These are phyloP conservation scores for Nasonovia ribisnigri DNA, from an alignment of 2,888 invertebrate species.

Conservation along the genomic window DNA sequence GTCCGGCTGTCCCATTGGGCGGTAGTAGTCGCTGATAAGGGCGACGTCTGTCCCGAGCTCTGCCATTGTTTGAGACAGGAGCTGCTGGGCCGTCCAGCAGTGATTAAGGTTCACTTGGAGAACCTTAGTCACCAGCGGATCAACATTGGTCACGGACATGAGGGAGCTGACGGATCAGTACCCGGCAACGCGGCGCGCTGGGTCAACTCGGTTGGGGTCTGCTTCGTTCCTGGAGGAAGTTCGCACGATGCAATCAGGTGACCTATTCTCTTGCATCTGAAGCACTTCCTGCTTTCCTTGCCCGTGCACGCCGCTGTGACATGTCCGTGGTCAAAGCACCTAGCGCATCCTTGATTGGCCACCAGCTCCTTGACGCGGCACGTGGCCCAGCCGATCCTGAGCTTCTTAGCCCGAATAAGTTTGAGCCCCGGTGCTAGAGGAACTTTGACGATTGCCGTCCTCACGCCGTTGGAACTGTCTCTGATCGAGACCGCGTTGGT, in stretches of 20 bases:
- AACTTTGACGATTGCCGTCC: neutral
- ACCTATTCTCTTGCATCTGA: too few relatives aligned
- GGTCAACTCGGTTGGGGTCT: too few relatives aligned
- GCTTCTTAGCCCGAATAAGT: too few relatives aligned
- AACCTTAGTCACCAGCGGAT: neutral
- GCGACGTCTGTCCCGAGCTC: neutral
- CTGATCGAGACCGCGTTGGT: neutral
- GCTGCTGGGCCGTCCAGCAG: neutral
- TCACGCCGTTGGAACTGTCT: neutral
- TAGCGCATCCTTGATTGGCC: too few relatives aligned
- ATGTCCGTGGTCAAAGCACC: too few relatives aligned
- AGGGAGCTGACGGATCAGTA: too few relatives aligned
- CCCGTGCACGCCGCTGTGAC: too few relatives aligned
- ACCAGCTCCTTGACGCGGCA: too few relatives aligned
- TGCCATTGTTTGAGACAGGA: neutral
- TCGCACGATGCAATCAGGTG: too few relatives aligned
- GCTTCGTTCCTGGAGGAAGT: too few relatives aligned
- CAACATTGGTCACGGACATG: neutral
- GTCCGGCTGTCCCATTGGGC: neutral
- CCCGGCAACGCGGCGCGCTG: neutral
- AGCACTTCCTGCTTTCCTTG: too few relatives aligned
- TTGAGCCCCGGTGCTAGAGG: neutral
- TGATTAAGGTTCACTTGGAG: neutral
- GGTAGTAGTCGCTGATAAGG: neutral
- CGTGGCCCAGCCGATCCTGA: too few relatives aligned